Base-by-base conservation (phyloP, 1,140 invertebrate genomes). In the Atta cephalotes region DNA sequence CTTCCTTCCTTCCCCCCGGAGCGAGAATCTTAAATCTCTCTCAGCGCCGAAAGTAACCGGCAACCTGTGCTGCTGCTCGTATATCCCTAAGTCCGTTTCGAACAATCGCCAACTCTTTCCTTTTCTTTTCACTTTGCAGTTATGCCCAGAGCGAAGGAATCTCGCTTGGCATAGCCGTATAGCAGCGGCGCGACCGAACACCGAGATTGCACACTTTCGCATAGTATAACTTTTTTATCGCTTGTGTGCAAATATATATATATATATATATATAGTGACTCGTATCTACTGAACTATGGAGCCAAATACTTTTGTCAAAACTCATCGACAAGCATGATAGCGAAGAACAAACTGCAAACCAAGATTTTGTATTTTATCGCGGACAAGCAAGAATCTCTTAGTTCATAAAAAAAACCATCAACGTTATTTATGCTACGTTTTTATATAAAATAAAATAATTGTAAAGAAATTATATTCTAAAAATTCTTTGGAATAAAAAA, bases 1-100 rank as follows among this genome's bases (percentile, higher is more conserved):
- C 87, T 89, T 85, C 63, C 87, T 88, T 86, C 87, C 65, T 81
- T 56, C 53, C 72, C 66, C 56, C 62, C 66, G 72, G n/a, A 74
- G 56, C 89, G 65, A 88, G 84, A 85, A 68, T 72, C 82, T 91
- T 92, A 92, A 92, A 93, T 93, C 91, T 92, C 87, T 90, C 84
- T 77, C 65, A 51, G 63, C 72, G 35, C 74, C 68, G 84, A 90
- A 56, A 90, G 88, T 92, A 92, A 92, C 86, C 86, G 88, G 89
- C 91, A 92, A 92, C 91, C 91, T 92, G 91, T 92, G 88, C 88
- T 63, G 62, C 65, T 66, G 85, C 88, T 89, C 91, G 85, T 90
- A 92, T 90, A 92, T 90, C 66, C 90, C 81, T 85, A 84, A 84
- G 81, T 89, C 86, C 88, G 88, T 91, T 88, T 86, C 90, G 81